Evolutionary conservation across 2,113 vertebrate species (phyloP).

Genomic region (Chlorodrepanis virens): DNA sequence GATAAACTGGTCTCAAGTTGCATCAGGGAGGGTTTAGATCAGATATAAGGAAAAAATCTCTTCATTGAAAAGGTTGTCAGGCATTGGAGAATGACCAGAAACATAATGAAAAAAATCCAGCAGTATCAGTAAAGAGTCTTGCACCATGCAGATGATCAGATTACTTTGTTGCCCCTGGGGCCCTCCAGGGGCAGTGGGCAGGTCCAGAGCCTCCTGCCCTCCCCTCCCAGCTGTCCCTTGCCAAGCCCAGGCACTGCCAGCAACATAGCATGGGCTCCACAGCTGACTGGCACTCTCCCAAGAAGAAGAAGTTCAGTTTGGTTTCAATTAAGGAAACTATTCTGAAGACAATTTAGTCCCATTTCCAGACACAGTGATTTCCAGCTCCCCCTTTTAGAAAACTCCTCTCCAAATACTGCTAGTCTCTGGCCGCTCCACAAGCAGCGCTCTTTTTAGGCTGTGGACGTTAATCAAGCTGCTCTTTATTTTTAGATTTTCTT

Average conservation of each 20-base stretch:
- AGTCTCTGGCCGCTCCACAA: background rate
- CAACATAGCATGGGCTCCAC: accelerated
- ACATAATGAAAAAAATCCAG: background rate
- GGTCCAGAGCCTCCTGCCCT: background rate
- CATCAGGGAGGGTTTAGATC: background rate
- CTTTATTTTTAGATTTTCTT: conserved; percentile 53
- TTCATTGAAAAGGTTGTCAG: background rate
- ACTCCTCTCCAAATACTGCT: background rate
- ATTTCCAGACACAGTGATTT: background rate
- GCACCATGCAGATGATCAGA: background rate
- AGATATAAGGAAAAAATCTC: background rate
- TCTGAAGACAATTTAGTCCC: background rate
- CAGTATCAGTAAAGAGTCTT: background rate
- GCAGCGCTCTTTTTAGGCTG: conserved; percentile 4
- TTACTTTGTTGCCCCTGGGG: background rate
- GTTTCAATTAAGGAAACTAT: conserved; percentile 18
- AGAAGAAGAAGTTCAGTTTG: background rate
- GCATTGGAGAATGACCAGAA: background rate
- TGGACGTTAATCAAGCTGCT: conserved; percentile 29
- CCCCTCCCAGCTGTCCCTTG: background rate
- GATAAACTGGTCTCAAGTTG: background rate
- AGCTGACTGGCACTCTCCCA: background rate
- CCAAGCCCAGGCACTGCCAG: background rate
- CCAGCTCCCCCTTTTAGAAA: background rate
- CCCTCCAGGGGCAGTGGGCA: background rate